Evolutionary conservation across 2,888 invertebrate genomes (phyloP).

Genomic region (Crepidodera aurea): DNA sequence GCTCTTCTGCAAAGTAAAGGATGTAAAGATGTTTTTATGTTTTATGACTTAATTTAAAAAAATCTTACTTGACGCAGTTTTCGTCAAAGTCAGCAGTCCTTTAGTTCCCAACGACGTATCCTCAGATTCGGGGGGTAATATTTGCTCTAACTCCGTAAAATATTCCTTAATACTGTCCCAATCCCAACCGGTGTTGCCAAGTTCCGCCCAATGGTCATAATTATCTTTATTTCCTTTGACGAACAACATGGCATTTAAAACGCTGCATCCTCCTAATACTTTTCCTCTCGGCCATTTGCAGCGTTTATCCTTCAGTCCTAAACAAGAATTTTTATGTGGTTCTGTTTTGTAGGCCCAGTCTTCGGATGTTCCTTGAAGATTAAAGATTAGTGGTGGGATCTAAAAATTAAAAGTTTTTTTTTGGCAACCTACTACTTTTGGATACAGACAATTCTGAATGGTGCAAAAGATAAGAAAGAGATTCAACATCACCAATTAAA

Average conservation of each 20-base stretch:
- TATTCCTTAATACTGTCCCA: conserved; percentile 61
- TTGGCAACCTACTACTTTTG: no score
- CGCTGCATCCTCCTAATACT: conserved; percentile 72
- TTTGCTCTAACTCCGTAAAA: conserved; percentile 52
- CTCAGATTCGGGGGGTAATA: conserved; percentile 43
- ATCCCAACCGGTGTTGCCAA: conserved; percentile 71
- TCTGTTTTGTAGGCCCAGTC: conserved; percentile 63
- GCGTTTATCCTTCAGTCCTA: conserved; percentile 52
- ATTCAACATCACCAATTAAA: no score
- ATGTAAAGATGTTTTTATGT: no score
- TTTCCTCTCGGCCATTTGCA: conserved; percentile 70
- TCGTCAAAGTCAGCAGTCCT: conserved; percentile 63
- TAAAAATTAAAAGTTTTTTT: conserved; percentile 48
- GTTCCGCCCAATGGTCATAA: conserved; percentile 69
- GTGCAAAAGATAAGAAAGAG: no score
- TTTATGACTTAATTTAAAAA: no score
- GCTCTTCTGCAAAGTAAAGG: conserved; percentile 33
- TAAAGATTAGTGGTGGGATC: conserved; percentile 59
- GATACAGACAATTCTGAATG: no score
- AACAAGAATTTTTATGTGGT: conserved; percentile 58
- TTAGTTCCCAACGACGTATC: conserved; percentile 56
- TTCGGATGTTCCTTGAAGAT: conserved; percentile 45
- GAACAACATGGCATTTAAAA: conserved; percentile 73
- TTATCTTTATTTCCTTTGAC: conserved; percentile 70
- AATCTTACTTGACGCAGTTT: conserved; percentile 53